These are phyloP conservation scores for Pseudomyrmex gracilis DNA, from an alignment of 1,140 invertebrate genomes.

Conservation along the genomic window DNA sequence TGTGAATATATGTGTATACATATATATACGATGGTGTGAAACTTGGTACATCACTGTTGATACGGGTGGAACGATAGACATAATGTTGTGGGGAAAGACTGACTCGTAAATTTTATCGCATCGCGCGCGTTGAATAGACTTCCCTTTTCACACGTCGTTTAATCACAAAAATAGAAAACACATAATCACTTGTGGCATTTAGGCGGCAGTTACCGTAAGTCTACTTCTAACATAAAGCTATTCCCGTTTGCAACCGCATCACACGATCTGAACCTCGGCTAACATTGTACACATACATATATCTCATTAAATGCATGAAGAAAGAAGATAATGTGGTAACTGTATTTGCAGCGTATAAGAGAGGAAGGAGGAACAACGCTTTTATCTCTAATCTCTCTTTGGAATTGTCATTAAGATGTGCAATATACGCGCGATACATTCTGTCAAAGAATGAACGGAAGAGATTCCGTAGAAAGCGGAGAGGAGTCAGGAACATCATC, in stretches of 20 bases:
- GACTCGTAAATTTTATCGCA: constrained; percentile 45
- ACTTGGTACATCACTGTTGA: background rate
- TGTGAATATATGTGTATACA: background rate
- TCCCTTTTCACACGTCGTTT: constrained; percentile 23
- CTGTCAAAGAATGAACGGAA: background rate
- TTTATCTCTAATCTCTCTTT: background rate
- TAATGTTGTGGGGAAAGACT: background rate
- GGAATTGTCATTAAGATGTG: constrained; percentile 33
- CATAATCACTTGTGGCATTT: constrained; percentile 30
- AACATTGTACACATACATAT: background rate
- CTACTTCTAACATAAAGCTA: background rate
- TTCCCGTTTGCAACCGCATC: background rate
- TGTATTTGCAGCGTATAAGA: background rate
- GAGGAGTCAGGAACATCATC: background rate
- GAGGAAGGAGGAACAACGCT: background rate
- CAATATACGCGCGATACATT: background rate
- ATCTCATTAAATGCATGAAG: background rate
- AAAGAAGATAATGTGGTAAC: constrained; percentile 12
- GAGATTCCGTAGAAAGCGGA: background rate
- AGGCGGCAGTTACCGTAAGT: background rate
- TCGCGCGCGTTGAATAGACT: background rate
- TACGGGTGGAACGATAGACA: background rate
- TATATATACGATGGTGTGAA: background rate
- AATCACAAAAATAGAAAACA: constrained; percentile 21
- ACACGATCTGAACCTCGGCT: background rate